A percentile compares a stretch with the other conserved stretches of the same genome.
phyloP scores from a whole-genome alignment of 2,113 vertebrate genomes.

The Oenanthe oenanthe region DNA sequence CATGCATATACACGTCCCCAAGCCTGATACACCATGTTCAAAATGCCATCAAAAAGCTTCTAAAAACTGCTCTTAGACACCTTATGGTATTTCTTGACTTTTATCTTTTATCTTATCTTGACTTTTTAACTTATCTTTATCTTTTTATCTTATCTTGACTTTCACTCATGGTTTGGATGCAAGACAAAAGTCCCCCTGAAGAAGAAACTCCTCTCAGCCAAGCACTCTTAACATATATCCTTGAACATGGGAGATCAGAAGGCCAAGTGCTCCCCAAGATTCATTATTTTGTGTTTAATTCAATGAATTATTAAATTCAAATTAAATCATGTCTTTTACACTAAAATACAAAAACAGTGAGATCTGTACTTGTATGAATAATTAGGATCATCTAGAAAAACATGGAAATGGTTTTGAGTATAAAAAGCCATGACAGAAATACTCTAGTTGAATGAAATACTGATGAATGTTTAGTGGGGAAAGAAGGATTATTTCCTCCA shows the following conservation, averaged over 20 bases:
- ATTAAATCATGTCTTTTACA: background rate
- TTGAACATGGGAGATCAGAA: background rate
- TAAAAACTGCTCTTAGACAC: background rate
- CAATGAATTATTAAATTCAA: background rate
- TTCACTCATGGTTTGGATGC: background rate
- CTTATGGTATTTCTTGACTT: background rate
- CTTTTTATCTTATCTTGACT: background rate
- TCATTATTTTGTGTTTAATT: background rate
- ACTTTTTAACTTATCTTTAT: background rate
- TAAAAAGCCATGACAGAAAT: background rate
- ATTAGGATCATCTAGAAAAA: background rate
- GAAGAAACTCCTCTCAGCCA: background rate
- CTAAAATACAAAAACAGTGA: background rate
- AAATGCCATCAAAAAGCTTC: background rate
- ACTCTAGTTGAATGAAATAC: background rate
- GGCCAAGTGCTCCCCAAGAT: background rate
- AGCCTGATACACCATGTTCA: background rate
- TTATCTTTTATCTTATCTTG: background rate
- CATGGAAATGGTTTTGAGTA: background rate
- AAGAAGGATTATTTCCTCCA: background rate
- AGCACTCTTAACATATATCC: background rate
- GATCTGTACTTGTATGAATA: background rate
- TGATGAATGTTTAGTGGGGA: background rate
- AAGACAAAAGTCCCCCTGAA: background rate
- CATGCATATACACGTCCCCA: rapidly evolving